Conservation (phyloP, 1,140 invertebrate genomes). For the Bactericera cockerelli region DNA sequence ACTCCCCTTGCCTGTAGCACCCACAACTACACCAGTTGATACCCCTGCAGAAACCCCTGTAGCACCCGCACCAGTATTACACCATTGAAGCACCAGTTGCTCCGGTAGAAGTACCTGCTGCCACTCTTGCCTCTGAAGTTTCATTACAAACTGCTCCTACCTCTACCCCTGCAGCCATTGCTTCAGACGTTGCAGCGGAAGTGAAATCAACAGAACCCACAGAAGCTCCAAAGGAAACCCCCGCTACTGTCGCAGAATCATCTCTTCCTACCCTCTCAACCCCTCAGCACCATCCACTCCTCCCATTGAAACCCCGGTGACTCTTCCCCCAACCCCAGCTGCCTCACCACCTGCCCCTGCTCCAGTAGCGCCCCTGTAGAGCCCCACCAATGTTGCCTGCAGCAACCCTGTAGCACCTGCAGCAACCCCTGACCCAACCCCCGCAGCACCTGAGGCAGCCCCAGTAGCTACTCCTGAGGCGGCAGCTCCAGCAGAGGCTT, state of each 20-base stretch:
- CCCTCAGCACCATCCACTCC: too few relatives aligned
- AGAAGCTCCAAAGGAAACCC: too few relatives aligned
- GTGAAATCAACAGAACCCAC: too few relatives aligned
- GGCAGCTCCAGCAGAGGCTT: slow-evolving; percentile 16
- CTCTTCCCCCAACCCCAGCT: slow-evolving; percentile 12
- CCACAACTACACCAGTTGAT: slow-evolving; percentile 9
- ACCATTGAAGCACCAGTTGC: slow-evolving; percentile 15
- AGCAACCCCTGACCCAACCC: slow-evolving; percentile 18
- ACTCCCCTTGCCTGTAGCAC: too few relatives aligned
- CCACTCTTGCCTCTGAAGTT: too few relatives aligned
- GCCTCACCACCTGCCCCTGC: slow-evolving; percentile 14
- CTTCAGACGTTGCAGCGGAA: too few relatives aligned
- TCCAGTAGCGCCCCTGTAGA: neutral
- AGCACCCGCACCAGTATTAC: slow-evolving; percentile 20
- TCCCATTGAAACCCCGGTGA: slow-evolving; percentile 10
- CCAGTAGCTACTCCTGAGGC: slow-evolving; percentile 7
- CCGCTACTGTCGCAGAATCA: too few relatives aligned
- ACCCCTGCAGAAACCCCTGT: slow-evolving; percentile 16
- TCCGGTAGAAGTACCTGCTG: neutral
- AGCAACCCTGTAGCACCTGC: slow-evolving; percentile 20
- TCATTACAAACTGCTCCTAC: too few relatives aligned
- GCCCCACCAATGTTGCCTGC: slow-evolving; percentile 6
- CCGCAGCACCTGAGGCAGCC: slow-evolving; percentile 12
- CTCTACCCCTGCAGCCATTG: too few relatives aligned
- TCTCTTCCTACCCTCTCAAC: too few relatives aligned